Percentiles rank a stretch among this genome's conserved stretches.
Evolutionary conservation across 2,113 vertebrate species (phyloP).

Genomic region (Cinclus cinclus): DNA sequence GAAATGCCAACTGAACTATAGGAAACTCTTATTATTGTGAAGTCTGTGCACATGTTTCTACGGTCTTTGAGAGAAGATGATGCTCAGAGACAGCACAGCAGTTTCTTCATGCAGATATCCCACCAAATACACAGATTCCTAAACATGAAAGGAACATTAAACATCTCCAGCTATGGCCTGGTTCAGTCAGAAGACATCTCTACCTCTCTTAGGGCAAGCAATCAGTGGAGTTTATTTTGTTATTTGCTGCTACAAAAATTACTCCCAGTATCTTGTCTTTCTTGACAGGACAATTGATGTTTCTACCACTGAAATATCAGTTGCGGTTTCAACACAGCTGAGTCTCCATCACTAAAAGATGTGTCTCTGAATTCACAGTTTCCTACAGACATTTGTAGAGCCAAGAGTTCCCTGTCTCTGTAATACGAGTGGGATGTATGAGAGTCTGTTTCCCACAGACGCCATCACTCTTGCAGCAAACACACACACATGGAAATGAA

Average conservation of each 20-base stretch:
- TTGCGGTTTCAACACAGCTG: background rate
- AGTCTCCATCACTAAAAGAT: background rate
- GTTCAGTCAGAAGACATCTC: background rate
- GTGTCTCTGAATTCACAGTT: background rate
- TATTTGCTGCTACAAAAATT: background rate
- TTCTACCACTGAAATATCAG: background rate
- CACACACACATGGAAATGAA: background rate
- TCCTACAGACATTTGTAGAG: background rate
- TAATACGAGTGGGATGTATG: background rate
- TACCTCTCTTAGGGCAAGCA: background rate
- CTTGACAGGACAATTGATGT: background rate
- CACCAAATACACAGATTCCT: background rate
- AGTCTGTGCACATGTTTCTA: background rate
- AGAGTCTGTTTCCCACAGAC: background rate
- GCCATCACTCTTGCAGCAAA: background rate
- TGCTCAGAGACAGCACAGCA: background rate
- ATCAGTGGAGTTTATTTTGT: background rate
- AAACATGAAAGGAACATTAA: background rate
- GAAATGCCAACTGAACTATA: background rate
- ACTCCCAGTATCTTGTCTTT: background rate
- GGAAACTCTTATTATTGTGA: background rate
- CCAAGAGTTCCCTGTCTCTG: background rate
- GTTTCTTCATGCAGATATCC: background rate
- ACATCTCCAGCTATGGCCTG: background rate
- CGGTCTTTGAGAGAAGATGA: background rate